Evolutionary conservation across 2,113 vertebrate species (phyloP), one percentile per base, ranked within the genome.

Genomic region (Opisthocomus hoazin): DNA sequence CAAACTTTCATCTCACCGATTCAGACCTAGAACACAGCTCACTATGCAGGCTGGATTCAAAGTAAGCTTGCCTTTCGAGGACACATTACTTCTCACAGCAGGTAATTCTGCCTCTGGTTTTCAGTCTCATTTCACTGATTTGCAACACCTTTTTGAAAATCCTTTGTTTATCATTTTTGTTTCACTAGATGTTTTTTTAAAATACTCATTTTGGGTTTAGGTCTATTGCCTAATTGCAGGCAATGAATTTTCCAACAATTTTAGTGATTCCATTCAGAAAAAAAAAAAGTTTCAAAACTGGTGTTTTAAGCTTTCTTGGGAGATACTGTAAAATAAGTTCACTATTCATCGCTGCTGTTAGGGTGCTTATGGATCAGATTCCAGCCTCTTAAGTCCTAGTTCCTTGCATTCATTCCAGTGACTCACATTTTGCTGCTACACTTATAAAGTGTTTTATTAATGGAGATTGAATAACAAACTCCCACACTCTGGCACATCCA

Each of bases 11-110:
- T 57, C 53, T 37, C 24, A 2, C 27, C 10, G 34, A 37, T 11
- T 14, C 61, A 60, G 12, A 65, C 30, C 7, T 27, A 21, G 50
- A 34, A 1, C 68, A 4, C 11, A 7, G 30, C 37, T 74, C 4
- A 0, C 14, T 26, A 19, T 23, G 34, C 26, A 68, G 32, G 58
- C 12, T 69, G 41, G 15, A 24, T 30, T 34, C 51, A 9, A 1
- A 0, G 2, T 3, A 45, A 87, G 10, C 15, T 45, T 26, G 2
- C 39, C 39, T 51, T 3, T 12, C 1, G 16, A n/a, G 19, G 29
- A 46, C 26, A 54, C 20, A 8, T 36, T 7, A 16, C 45, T 51
- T 24, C 23, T 61, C 27, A 4, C 11, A 7, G 7, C 6, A 24
- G 11, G 9, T 14, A 19, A 48, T n/a, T 69, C 36, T 43, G 22